Percentiles rank a stretch among this genome's conserved stretches.
Conservation (phyloP, 1,140 invertebrate species). For the Drosophila navojoa region DNA sequence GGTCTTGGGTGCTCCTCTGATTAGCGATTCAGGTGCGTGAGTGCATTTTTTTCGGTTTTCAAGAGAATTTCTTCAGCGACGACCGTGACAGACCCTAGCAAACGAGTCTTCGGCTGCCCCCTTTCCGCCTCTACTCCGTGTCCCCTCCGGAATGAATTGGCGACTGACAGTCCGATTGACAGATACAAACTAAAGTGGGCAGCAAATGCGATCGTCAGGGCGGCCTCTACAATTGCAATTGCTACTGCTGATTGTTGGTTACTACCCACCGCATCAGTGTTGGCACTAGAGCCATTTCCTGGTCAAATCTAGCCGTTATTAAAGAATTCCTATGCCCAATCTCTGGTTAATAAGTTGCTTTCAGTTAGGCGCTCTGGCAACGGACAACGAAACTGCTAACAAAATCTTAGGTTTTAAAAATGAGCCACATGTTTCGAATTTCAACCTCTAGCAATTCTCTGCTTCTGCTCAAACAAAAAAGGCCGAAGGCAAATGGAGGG, state of each 20-base stretch:
- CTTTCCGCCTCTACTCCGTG: slow-evolving; percentile 28
- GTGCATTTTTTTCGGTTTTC: slow-evolving; percentile 69
- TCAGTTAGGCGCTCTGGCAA: slow-evolving; percentile 11
- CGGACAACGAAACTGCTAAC: slow-evolving; percentile 44
- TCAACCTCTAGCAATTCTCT: background rate
- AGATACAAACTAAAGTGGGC: slow-evolving; percentile 46
- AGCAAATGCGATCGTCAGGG: slow-evolving; percentile 30
- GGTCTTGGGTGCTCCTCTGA: slow-evolving; percentile 53
- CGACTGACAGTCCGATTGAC: slow-evolving; percentile 52
- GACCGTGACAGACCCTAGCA: slow-evolving; percentile 41
- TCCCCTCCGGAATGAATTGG: background rate
- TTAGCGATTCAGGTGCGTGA: slow-evolving; percentile 80
- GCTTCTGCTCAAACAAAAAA: background rate
- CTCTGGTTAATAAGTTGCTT: slow-evolving; percentile 56
- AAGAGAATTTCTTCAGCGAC: slow-evolving; percentile 66
- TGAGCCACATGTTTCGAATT: slow-evolving; percentile 47
- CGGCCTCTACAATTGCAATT: slow-evolving; percentile 48
- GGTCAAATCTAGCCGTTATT: too few species aligned
- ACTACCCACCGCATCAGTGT: slow-evolving; percentile 15
- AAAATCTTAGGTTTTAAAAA: slow-evolving; percentile 15
- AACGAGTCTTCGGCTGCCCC: slow-evolving; percentile 49
- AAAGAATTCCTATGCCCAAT: too few species aligned
- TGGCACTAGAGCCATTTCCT: too few species aligned
- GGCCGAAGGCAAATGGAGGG: slow-evolving; percentile 39
- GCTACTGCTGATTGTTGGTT: slow-evolving; percentile 58